Percentiles rank a stretch among this genome's conserved stretches.
Evolutionary conservation across 1,140 invertebrate genomes (phyloP).

Genomic region (Platorchestia sp.): DNA sequence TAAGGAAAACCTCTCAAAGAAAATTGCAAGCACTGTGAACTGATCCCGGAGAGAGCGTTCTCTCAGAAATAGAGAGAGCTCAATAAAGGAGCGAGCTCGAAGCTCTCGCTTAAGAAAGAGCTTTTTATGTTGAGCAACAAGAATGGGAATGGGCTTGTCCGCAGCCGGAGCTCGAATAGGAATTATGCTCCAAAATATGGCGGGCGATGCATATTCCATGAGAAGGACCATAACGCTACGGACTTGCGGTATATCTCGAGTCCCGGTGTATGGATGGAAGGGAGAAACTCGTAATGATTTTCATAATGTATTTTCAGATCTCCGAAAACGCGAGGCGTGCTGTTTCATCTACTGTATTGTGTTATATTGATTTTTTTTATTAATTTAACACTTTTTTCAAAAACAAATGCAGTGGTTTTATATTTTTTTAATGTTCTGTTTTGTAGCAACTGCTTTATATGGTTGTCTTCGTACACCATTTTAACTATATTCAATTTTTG

Average conservation of each 20-base stretch:
- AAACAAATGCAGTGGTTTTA: background rate
- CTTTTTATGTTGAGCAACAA: background rate
- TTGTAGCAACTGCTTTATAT: background rate
- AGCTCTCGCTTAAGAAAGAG: background rate
- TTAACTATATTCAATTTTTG: too few species aligned
- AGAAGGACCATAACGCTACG: background rate
- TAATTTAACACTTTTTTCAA: background rate
- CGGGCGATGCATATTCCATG: background rate
- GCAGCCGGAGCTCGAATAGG: conserved; percentile 9
- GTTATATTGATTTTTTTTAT: background rate
- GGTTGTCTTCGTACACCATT: too few species aligned
- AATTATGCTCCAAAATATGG: conserved; percentile 4
- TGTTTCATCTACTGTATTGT: background rate
- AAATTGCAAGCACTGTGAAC: background rate
- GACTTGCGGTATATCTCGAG: background rate
- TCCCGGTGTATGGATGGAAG: background rate
- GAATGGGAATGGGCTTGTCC: background rate
- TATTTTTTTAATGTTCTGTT: background rate
- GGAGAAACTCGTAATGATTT: background rate
- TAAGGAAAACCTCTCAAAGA: background rate
- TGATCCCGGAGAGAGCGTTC: background rate
- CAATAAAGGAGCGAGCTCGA: background rate
- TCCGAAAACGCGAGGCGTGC: background rate
- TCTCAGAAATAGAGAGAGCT: background rate
- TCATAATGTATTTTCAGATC: background rate